These are phyloP conservation scores for Tenodera sinensis DNA, from an alignment of 2,888 invertebrate species.

Conservation along the genomic window DNA sequence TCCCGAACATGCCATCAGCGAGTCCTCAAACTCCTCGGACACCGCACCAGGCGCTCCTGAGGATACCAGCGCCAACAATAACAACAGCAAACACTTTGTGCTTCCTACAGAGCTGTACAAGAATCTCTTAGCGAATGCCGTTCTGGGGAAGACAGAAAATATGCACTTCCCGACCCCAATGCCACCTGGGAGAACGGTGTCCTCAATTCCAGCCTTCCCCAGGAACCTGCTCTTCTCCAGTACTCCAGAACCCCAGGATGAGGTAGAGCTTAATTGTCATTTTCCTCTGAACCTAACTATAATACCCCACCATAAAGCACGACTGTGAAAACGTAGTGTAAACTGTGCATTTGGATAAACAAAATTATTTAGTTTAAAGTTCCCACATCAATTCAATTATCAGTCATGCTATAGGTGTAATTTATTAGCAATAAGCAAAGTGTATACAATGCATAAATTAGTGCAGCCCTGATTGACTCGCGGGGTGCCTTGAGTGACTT, in stretches of 20 bases:
- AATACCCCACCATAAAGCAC: too few species aligned
- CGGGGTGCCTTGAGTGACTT: too few species aligned
- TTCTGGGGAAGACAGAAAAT: conserved; percentile 49
- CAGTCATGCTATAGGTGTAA: too few species aligned
- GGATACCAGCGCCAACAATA: conserved; percentile 4
- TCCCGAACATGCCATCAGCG: conserved; percentile 3
- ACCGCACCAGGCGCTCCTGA: background rate
- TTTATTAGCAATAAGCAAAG: too few species aligned
- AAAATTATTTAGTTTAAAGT: too few species aligned
- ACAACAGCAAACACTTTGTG: conserved; percentile 52
- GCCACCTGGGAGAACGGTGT: background rate
- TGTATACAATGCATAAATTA: too few species aligned
- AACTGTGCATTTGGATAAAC: too few species aligned
- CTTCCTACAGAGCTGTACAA: conserved; percentile 76
- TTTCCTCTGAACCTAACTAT: background rate
- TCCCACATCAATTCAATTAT: too few species aligned
- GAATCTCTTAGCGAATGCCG: conserved; percentile 71
- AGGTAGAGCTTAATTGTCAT: background rate
- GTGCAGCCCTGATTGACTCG: too few species aligned
- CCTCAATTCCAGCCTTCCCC: conserved; percentile 45
- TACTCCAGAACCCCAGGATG: conserved; percentile 1
- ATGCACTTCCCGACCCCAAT: conserved; percentile 22
- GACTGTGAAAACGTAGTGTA: too few species aligned
- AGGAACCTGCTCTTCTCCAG: conserved; percentile 39
- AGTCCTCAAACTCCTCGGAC: background rate